Percentiles rank a stretch among this genome's conserved stretches.
Conservation (phyloP, 2,113 vertebrate genomes). For the Nibea coibor region DNA sequence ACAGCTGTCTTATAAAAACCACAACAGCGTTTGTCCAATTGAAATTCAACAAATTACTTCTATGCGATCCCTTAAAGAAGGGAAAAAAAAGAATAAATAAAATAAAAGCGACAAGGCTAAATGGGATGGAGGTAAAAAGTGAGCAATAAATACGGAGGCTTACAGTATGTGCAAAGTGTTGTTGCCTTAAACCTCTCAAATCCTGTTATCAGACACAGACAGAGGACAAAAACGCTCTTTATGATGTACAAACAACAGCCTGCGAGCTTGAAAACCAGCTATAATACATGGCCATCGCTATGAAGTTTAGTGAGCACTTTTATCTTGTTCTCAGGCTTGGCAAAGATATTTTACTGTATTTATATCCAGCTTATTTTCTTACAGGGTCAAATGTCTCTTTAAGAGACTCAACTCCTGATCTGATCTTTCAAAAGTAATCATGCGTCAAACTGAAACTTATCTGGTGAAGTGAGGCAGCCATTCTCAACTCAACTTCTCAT, state of each 20-base stretch:
- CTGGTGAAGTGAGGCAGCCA: neutral
- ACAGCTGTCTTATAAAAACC: conserved; percentile 1
- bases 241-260: conserved; percentile 55
- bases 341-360: conserved; percentile 17
- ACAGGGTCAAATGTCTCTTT: conserved; percentile 16
- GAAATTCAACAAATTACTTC: conserved; percentile 10
- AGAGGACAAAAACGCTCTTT: conserved; percentile 56
- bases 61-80: neutral
- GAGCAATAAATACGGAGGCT: conserved; percentile 38
- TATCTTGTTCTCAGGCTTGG: conserved; percentile 39
- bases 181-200: conserved; percentile 60
- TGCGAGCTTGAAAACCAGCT: conserved; percentile 26
- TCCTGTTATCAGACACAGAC: conserved; percentile 71
- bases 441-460: conserved; percentile 7
- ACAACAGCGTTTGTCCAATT: neutral
- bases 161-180: conserved; percentile 48
- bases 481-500: neutral
- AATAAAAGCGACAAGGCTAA: conserved; percentile 17
- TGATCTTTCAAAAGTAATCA: conserved; percentile 32
- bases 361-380: conserved; percentile 32
- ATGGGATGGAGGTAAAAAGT: conserved; percentile 38
- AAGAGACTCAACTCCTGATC: conserved; percentile 16
- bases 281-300: conserved; percentile 4
- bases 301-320: conserved; percentile 33
- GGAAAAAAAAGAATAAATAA: neutral